Conservation (phyloP, 2,113 vertebrate genomes). For the Canis aureus region DNA sequence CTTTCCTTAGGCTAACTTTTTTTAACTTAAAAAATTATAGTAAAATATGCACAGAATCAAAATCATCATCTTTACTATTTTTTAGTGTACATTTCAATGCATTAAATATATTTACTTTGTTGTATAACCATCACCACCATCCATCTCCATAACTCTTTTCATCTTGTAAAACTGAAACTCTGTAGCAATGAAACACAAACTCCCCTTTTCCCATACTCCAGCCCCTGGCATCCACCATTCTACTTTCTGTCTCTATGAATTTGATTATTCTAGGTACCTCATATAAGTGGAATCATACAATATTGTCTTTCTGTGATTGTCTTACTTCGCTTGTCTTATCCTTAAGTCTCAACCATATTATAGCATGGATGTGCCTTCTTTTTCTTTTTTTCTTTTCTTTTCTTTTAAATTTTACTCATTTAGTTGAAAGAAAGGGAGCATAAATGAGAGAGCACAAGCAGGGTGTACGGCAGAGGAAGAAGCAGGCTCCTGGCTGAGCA, state of each 20-base stretch:
- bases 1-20: not conserved
- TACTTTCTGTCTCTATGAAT: not conserved
- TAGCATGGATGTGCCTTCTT: not conserved
- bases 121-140: not conserved
- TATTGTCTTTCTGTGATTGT: not conserved
- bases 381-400: no score
- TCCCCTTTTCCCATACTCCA: accelerated
- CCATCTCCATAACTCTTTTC: not conserved
- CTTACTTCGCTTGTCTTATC: not conserved
- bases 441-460: no score
- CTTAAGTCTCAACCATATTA: not conserved
- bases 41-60: not conserved
- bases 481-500: no score
- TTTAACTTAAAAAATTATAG: not conserved
- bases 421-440: no score
- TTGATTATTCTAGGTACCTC: not conserved
- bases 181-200: not conserved
- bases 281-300: not conserved
- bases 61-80: not conserved
- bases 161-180: not conserved
- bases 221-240: not conserved
- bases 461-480: no score
- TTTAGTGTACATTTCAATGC: not conserved
- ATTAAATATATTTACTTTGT: not conserved
- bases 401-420: no score